phyloP scores from a whole-genome alignment of 2,797 vertebrate genomes.

The Cirrhinus mrigala region DNA sequence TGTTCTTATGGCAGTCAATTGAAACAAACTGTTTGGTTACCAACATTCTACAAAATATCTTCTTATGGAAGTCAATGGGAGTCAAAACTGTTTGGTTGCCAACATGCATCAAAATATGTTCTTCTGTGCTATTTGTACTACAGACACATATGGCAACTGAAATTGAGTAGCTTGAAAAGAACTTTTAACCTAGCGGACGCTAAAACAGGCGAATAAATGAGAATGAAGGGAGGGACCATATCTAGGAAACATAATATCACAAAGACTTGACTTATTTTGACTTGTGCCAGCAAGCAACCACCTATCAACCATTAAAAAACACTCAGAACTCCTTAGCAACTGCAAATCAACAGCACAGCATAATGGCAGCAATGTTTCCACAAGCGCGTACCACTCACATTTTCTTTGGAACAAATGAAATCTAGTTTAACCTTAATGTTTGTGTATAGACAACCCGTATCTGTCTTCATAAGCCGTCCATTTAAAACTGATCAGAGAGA shows the following conservation, averaged over 20 bases:
- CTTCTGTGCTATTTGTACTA: background rate
- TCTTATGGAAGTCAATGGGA: too few species aligned
- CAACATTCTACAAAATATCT: too few species aligned
- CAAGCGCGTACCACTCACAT: background rate
- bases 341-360: background rate
- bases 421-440: background rate
- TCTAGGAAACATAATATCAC: slow-evolving; percentile 1
- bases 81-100: too few species aligned
- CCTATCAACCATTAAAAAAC: slow-evolving; percentile 14
- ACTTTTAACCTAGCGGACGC: background rate
- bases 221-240: slow-evolving; percentile 1
- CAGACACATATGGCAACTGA: background rate
- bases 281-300: slow-evolving; percentile 1
- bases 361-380: slow-evolving; percentile 2
- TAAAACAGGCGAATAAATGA: background rate
- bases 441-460: too few species aligned
- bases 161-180: background rate
- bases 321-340: slow-evolving; percentile 13
- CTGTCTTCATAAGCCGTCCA: background rate
- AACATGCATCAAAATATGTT: too few species aligned
- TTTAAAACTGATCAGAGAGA: background rate
- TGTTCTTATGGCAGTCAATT: too few species aligned
- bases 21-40: too few species aligned
- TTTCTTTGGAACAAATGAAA: background rate
- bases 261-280: background rate